Evolutionary conservation across 1,140 invertebrate species (phyloP).

Genomic region (Lerema accius): DNA sequence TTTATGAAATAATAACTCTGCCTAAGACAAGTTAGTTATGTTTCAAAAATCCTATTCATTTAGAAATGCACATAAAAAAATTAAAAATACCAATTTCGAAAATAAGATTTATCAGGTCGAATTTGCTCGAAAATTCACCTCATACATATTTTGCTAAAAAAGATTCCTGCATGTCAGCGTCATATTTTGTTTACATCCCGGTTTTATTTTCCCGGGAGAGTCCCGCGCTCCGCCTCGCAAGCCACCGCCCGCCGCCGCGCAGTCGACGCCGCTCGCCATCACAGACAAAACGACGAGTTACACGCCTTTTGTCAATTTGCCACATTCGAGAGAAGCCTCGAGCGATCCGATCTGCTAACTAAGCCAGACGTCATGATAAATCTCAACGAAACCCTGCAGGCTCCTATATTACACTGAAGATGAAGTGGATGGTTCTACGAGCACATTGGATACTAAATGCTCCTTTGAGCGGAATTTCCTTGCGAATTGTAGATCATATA

Average conservation of each 20-base stretch:
- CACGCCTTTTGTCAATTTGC: conserved; percentile 43
- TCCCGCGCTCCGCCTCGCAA: conserved; percentile 38
- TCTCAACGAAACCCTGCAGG: not conserved
- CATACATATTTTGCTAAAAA: too few species aligned
- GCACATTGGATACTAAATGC: too few species aligned
- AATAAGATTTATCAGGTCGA: too few species aligned
- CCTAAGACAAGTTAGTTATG: too few species aligned
- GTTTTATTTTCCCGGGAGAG: conserved; percentile 13
- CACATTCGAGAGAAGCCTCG: conserved; percentile 22
- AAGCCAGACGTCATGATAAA: not conserved
- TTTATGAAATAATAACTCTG: too few species aligned
- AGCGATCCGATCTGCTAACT: not conserved
- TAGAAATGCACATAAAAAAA: too few species aligned
- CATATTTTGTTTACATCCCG: conserved; percentile 10
- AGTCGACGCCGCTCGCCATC: conserved; percentile 16
- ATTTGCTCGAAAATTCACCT: too few species aligned
- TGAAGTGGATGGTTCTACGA: not conserved
- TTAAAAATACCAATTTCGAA: too few species aligned
- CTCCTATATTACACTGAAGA: not conserved
- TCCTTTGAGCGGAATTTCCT: too few species aligned
- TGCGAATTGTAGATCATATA: too few species aligned
- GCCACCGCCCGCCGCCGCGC: conserved; percentile 4
- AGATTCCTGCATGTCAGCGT: not conserved
- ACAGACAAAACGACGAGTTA: conserved; percentile 37
- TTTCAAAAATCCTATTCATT: too few species aligned